These are phyloP conservation scores for Danio kyathit DNA, from an alignment of 2,797 vertebrate genomes.

Conservation along the genomic window DNA sequence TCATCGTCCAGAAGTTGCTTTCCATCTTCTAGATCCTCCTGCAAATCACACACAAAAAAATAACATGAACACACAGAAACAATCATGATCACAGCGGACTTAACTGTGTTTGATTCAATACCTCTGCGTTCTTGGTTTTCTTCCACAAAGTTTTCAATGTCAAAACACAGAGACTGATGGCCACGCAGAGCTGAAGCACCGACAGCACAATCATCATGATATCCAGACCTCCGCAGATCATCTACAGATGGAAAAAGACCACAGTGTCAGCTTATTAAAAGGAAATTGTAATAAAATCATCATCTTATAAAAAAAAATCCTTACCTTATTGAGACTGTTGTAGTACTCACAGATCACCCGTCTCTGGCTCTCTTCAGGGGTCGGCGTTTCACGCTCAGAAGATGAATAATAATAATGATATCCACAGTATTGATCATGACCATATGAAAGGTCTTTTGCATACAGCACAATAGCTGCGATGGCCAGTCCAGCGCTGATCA, in stretches of 20 bases:
- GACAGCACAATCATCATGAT: conserved; percentile 63
- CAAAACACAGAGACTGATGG: conserved; percentile 58
- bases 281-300: neutral
- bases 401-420: neutral
- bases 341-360: neutral
- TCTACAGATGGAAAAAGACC: conserved; percentile 49
- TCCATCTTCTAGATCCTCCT: conserved; percentile 59
- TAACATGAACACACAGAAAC: neutral
- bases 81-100: neutral
- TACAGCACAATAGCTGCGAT: conserved; percentile 67
- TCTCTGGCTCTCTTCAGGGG: neutral
- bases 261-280: neutral
- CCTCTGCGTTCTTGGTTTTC: conserved; percentile 30
- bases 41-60: conserved; percentile 1
- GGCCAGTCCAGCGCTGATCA: conserved; percentile 63
- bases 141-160: conserved; percentile 55
- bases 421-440: accelerated
- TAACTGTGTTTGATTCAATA: neutral
- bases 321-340: neutral
- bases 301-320: neutral
- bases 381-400: accelerated
- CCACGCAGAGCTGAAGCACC: conserved; percentile 66
- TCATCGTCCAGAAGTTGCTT: conserved; percentile 63
- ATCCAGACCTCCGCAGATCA: conserved; percentile 61
- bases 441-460: neutral